Percentiles rank a stretch among this genome's conserved stretches.
Conservation (phyloP, 2,888 invertebrate species). For the Orthosia gothica region DNA sequence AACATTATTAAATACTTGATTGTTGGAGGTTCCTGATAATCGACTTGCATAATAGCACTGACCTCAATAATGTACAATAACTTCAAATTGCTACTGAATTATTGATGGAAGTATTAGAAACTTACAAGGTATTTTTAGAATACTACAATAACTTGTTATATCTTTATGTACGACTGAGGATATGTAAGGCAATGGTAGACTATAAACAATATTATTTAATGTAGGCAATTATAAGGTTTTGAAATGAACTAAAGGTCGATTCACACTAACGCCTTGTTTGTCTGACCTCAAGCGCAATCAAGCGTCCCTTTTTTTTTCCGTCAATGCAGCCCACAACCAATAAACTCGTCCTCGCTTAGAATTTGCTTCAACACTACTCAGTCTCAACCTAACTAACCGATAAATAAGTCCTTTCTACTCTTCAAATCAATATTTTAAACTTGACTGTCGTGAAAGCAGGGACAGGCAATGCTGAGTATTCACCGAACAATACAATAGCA, state of each 20-base stretch:
- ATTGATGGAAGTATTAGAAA: slow-evolving; percentile 69
- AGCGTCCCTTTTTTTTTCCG: background rate
- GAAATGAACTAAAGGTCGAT: background rate
- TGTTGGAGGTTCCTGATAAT: slow-evolving; percentile 42
- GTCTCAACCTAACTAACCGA: background rate
- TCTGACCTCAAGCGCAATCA: slow-evolving; percentile 8
- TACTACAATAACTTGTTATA: background rate
- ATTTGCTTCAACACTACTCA: background rate
- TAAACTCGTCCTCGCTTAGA: background rate
- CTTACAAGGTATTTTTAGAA: slow-evolving; percentile 36
- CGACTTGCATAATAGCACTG: slow-evolving; percentile 60
- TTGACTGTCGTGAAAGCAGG: background rate
- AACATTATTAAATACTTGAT: slow-evolving; percentile 34
- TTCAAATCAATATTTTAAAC: background rate
- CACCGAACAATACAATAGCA: slow-evolving; percentile 33
- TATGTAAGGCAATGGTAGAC: background rate
- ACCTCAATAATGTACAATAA: slow-evolving; percentile 64
- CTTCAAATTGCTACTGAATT: slow-evolving; percentile 51
- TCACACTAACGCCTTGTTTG: background rate
- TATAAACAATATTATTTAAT: slow-evolving; percentile 3
- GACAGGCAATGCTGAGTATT: slow-evolving; percentile 23
- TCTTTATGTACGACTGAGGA: slow-evolving; percentile 23
- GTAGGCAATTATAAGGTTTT: background rate
- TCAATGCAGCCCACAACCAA: background rate
- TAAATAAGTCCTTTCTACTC: background rate